Percentiles rank a stretch among this genome's conserved stretches.
These are phyloP conservation scores for Rhinopomastus cyanomelas DNA, from an alignment of 2,113 vertebrate species.

Conservation along the genomic window DNA sequence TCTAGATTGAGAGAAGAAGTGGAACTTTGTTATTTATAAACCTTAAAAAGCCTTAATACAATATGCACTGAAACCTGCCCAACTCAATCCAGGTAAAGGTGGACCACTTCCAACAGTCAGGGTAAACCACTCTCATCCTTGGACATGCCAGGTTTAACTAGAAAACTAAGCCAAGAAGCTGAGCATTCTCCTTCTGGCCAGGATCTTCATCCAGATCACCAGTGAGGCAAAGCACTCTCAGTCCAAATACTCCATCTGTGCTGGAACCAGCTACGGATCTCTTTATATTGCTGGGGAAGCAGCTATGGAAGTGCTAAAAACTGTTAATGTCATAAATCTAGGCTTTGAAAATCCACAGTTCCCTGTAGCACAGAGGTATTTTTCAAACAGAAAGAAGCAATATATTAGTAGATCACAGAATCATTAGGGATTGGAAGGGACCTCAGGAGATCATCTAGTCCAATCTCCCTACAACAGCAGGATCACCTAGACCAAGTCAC, in stretches of 20 bases:
- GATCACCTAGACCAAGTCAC: no score
- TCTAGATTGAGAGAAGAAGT: not conserved
- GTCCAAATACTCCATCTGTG: not conserved
- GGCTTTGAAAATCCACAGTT: not conserved
- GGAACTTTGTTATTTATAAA: not conserved
- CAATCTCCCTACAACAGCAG: no score
- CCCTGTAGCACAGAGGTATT: not conserved
- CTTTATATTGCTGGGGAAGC: not conserved
- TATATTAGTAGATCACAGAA: not conserved
- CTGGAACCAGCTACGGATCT: not conserved
- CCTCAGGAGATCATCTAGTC: no score
- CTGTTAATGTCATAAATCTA: not conserved
- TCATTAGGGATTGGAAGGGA: no score
- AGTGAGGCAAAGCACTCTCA: not conserved
- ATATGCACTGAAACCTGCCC: not conserved
- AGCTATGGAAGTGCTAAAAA: not conserved
- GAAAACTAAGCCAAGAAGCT: not conserved
- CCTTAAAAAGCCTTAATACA: not conserved
- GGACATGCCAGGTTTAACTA: not conserved
- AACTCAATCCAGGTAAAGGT: not conserved
- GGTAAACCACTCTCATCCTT: not conserved
- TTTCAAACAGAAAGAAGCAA: not conserved
- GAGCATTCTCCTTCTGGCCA: not conserved
- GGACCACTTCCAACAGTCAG: not conserved
- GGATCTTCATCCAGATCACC: not conserved